Conservation (phyloP, 2,797 vertebrate species). For the Gobionotothen gibberifrons region DNA sequence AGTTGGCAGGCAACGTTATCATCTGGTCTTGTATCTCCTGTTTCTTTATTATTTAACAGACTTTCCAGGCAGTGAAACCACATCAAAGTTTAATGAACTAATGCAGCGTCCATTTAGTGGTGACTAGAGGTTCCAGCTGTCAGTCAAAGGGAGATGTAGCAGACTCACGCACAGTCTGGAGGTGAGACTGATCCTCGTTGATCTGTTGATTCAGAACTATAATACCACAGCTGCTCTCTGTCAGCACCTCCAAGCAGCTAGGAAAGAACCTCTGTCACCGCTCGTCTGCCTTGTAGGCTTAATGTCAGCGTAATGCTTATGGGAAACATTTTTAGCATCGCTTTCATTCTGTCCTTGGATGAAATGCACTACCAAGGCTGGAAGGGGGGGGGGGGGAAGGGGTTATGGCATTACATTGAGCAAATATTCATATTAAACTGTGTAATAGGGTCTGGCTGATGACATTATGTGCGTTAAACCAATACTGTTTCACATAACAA, state of each 20-base stretch:
- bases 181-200: constrained; percentile 63
- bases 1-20: constrained; percentile 25
- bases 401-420: constrained; percentile 6
- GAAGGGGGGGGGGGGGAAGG: not conserved
- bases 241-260: constrained; percentile 67
- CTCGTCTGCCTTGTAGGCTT: constrained; percentile 44
- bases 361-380: not conserved
- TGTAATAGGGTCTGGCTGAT: not conserved
- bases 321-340: constrained; percentile 57
- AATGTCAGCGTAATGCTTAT: constrained; percentile 47
- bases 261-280: constrained; percentile 68
- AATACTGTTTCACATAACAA: not conserved
- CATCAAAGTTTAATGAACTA: constrained; percentile 47
- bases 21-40: constrained; percentile 19
- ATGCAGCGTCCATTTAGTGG: constrained; percentile 41
- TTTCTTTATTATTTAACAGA: constrained; percentile 26
- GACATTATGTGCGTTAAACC: constrained; percentile 14
- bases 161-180: constrained; percentile 18
- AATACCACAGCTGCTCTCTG: constrained; percentile 75
- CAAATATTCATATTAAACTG: not conserved
- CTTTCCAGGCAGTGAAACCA: constrained; percentile 29
- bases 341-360: constrained; percentile 47
- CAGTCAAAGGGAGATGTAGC: constrained; percentile 28
- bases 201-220: constrained; percentile 69
- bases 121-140: constrained; percentile 16